Percentiles rank a stretch among this genome's conserved stretches.
Conservation (phyloP, 1,140 invertebrate genomes). For the Drosophila rufa region DNA sequence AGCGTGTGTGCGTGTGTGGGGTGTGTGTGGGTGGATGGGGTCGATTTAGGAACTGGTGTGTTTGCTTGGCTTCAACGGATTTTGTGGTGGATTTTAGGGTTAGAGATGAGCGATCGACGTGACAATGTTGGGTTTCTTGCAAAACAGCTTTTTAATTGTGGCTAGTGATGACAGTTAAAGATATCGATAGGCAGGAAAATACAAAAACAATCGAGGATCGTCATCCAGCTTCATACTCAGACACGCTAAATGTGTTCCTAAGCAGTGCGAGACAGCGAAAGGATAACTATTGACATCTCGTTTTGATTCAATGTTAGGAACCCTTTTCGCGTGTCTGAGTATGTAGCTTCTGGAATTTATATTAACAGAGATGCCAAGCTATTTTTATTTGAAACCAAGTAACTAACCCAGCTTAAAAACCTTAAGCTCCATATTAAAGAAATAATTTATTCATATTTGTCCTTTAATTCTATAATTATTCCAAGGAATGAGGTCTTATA, state of each 20-base stretch:
- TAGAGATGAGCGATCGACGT: background rate
- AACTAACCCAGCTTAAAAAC: background rate
- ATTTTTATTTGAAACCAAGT: background rate
- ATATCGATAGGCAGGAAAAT: too few species aligned
- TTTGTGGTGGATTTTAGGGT: background rate
- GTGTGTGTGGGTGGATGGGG: background rate
- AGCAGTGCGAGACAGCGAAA: too few species aligned
- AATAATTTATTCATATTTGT: background rate
- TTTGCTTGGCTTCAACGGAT: slow-evolving; percentile 14
- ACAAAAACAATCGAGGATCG: too few species aligned
- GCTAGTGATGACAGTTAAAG: too few species aligned
- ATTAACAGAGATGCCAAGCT: too few species aligned
- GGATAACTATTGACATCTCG: too few species aligned
- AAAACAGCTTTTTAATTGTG: background rate
- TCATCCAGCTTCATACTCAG: too few species aligned
- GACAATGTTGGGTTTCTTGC: background rate
- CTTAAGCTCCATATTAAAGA: background rate
- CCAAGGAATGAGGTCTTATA: too few species aligned
- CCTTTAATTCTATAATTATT: background rate
- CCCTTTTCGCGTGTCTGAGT: too few species aligned
- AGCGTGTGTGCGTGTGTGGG: slow-evolving; percentile 28
- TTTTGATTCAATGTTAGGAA: too few species aligned
- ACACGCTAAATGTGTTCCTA: too few species aligned
- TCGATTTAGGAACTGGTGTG: slow-evolving; percentile 1
- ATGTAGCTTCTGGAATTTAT: too few species aligned